Conservation (phyloP, 2,888 invertebrate species). For the Cyclophora albipunctata region DNA sequence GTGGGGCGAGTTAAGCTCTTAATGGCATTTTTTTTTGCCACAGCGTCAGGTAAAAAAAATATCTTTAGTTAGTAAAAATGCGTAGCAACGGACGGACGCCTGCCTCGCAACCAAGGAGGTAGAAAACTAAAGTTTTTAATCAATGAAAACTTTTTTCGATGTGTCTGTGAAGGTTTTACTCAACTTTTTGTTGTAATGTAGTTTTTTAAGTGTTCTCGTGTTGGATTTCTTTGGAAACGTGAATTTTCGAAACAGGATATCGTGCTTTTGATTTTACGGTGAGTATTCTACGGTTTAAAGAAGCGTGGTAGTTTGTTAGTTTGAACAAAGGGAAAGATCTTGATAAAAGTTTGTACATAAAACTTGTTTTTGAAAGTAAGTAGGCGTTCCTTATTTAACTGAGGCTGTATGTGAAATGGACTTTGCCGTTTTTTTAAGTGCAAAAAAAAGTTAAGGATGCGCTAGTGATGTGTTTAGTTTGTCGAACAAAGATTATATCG, state of each 20-base stretch:
- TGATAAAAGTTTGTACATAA: slow-evolving; percentile 16
- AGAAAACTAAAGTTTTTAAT: slow-evolving; percentile 4
- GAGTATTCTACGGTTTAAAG: slow-evolving; percentile 22
- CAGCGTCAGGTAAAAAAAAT: slow-evolving; percentile 70
- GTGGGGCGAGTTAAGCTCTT: slow-evolving; percentile 26
- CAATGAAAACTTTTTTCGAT: background rate
- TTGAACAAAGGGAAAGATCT: slow-evolving; percentile 42
- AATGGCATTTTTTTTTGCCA: slow-evolving; percentile 53
- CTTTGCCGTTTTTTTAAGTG: slow-evolving; percentile 33
- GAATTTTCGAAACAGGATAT: slow-evolving; percentile 40
- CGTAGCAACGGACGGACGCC: slow-evolving; percentile 45
- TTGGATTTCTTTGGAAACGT: too few relatives aligned
- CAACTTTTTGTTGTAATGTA: background rate
- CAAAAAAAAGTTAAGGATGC: slow-evolving; percentile 29
- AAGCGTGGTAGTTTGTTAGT: slow-evolving; percentile 13
- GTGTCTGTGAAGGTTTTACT: too few relatives aligned
- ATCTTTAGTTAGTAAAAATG: slow-evolving; percentile 61
- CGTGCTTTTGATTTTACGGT: slow-evolving; percentile 44
- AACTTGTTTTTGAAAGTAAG: slow-evolving; percentile 53
- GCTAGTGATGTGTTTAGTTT: slow-evolving; percentile 12
- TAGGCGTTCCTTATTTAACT: slow-evolving; percentile 32
- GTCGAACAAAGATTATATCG: too few relatives aligned
- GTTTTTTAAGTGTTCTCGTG: too few relatives aligned
- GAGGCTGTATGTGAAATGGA: slow-evolving; percentile 34
- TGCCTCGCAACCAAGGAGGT: slow-evolving; percentile 18